A percentile compares a stretch with the other conserved stretches of the same genome.
These are phyloP conservation scores for Sarcophilus harrisii DNA, from an alignment of 2,797 vertebrate species.

Conservation along the genomic window DNA sequence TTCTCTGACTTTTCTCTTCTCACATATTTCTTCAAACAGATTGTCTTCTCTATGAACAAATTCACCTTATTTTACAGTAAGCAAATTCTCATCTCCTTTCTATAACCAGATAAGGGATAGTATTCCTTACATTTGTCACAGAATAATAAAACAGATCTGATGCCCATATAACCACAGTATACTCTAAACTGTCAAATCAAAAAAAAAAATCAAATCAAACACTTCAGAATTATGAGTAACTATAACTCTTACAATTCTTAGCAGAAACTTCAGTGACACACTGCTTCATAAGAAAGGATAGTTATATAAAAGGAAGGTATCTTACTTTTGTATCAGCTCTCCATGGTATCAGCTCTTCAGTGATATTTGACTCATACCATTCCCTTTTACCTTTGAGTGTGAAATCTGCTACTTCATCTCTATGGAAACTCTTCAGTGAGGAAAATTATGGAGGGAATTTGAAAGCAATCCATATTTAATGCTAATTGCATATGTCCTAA, in stretches of 20 bases:
- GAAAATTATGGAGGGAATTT: neutral
- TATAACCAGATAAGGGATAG: neutral
- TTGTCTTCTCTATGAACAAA: neutral
- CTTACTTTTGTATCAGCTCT: neutral
- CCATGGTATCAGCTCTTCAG: neutral
- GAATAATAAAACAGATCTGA: neutral
- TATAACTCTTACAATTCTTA: neutral
- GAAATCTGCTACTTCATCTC: neutral
- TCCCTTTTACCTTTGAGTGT: neutral
- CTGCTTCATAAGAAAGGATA: neutral
- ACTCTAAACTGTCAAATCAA: neutral
- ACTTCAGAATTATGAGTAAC: neutral
- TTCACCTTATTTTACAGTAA: neutral
- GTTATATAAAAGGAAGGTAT: neutral
- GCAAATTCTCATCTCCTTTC: neutral
- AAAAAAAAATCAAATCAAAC: too few relatives aligned
- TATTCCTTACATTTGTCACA: neutral
- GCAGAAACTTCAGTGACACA: neutral
- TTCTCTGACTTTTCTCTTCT: neutral
- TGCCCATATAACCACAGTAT: neutral
- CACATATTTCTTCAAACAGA: neutral
- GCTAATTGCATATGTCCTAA: neutral
- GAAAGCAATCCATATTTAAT: neutral
- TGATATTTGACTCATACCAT: neutral
- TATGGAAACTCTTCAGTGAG: neutral